phyloP scores from a whole-genome alignment of 2,888 invertebrate species.

The Thalpophila matura region DNA sequence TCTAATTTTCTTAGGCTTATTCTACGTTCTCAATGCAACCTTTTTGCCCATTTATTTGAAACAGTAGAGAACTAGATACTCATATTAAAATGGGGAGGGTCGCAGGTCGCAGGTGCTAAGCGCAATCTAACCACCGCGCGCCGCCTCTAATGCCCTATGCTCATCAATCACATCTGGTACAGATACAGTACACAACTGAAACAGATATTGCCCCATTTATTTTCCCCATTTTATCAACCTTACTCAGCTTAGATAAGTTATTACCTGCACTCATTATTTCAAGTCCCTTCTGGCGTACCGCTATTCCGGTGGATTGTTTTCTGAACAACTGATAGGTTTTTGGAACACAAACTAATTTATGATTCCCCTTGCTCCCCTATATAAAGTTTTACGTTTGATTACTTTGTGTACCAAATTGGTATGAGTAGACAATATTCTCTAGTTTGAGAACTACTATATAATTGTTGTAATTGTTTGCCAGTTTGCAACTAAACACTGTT shows the following conservation, averaged over 20 bases:
- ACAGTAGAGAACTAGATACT: constrained; percentile 23
- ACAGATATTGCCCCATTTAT: constrained; percentile 60
- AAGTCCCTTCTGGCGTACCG: constrained; percentile 2
- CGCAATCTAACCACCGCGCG: constrained; percentile 45
- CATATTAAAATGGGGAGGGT: constrained; percentile 21
- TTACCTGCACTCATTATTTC: constrained; percentile 25
- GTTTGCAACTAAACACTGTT: neutral
- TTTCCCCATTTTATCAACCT: constrained; percentile 40
- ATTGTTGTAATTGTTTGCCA: too few relatives aligned
- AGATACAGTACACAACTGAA: constrained; percentile 60
- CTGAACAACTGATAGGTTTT: constrained; percentile 1
- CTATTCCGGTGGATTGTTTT: neutral
- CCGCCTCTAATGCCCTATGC: constrained; percentile 31
- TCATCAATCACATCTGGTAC: constrained; percentile 64
- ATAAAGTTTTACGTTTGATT: constrained; percentile 1
- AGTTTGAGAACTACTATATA: neutral
- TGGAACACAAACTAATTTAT: constrained; percentile 4
- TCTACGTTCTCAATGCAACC: too few relatives aligned
- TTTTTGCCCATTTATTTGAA: neutral
- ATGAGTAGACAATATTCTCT: neutral
- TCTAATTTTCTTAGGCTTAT: too few relatives aligned
- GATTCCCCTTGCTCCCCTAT: neutral
- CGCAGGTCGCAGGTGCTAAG: constrained; percentile 50
- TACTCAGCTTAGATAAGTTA: constrained; percentile 33
- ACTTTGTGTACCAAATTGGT: neutral